A percentile compares a stretch with the other conserved stretches of the same genome.
phyloP scores from a whole-genome alignment of 2,888 invertebrate species.

The Papilio protenor region DNA sequence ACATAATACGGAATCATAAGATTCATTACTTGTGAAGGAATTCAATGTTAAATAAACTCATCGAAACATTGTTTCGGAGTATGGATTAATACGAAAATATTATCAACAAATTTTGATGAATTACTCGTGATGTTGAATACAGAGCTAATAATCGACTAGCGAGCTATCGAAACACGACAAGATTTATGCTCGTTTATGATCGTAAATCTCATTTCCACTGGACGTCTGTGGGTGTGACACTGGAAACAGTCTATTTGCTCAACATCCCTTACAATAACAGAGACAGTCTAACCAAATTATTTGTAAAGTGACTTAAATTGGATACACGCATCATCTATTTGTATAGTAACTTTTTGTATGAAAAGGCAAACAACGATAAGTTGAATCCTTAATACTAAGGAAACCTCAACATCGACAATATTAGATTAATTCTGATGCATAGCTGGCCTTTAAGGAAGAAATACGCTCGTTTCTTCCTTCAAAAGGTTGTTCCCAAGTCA shows the following conservation, averaged over 20 bases:
- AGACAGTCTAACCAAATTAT: not conserved
- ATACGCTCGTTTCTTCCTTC: not conserved
- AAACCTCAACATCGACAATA: not conserved
- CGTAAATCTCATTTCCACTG: constrained; percentile 64
- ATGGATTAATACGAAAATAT: not conserved
- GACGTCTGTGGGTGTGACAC: constrained; percentile 59
- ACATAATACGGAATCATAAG: not conserved
- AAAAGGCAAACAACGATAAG: not conserved
- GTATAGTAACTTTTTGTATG: not conserved
- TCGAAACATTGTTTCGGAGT: not conserved
- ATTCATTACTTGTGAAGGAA: not conserved
- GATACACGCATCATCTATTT: not conserved
- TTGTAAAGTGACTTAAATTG: not conserved
- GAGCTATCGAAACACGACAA: constrained; percentile 53
- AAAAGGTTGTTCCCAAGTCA: not conserved
- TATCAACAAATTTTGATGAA: constrained; percentile 18
- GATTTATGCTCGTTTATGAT: constrained; percentile 62
- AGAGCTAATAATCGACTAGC: constrained; percentile 63
- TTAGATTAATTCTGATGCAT: not conserved
- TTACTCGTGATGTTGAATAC: constrained; percentile 51
- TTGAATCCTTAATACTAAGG: not conserved
- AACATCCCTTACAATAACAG: constrained; percentile 6
- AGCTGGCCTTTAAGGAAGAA: not conserved
- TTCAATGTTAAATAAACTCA: not conserved
- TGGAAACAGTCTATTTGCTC: constrained; percentile 17